A percentile compares a stretch with the other conserved stretches of the same genome.
Conservation (phyloP, 2,797 vertebrate genomes). For the Lithobates sylvaticus region DNA sequence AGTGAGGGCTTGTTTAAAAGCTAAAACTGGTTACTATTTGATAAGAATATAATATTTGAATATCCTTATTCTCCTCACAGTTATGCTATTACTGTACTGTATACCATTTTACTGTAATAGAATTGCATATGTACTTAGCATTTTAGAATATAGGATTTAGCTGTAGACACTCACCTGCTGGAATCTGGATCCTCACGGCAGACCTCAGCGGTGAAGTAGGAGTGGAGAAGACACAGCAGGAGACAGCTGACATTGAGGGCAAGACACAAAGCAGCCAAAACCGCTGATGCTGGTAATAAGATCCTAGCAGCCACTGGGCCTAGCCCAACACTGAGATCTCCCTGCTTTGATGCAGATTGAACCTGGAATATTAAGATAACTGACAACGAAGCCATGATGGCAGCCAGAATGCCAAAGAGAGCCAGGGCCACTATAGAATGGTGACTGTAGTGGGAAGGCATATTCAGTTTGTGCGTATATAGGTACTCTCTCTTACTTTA, state of each 20-base stretch:
- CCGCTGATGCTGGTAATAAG: slow-evolving; percentile 81
- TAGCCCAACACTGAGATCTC: slow-evolving; percentile 62
- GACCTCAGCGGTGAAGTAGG: slow-evolving; percentile 84
- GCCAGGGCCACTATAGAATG: slow-evolving; percentile 79
- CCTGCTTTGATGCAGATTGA: slow-evolving; percentile 74
- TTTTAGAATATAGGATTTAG: background rate
- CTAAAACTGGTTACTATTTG: background rate
- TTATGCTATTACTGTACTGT: too few species aligned
- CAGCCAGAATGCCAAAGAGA: slow-evolving; percentile 81
- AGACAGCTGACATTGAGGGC: slow-evolving; percentile 84
- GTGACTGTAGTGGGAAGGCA: slow-evolving; percentile 81
- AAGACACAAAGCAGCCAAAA: slow-evolving; percentile 84
- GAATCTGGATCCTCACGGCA: slow-evolving; percentile 79
- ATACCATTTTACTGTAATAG: too few species aligned
- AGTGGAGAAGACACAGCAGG: slow-evolving; percentile 87
- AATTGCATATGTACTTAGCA: background rate
- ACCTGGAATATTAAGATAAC: slow-evolving; percentile 89
- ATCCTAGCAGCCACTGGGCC: slow-evolving; percentile 73
- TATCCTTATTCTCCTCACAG: too few species aligned
- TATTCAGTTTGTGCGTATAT: slow-evolving; percentile 59
- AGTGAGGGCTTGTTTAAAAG: background rate
- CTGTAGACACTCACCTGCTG: slow-evolving; percentile 77
- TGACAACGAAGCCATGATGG: slow-evolving; percentile 85
- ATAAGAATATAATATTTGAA: background rate
- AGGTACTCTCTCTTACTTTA: background rate